phyloP scores from a whole-genome alignment of 2,797 vertebrate genomes.

The Otolemur crassicaudatus region DNA sequence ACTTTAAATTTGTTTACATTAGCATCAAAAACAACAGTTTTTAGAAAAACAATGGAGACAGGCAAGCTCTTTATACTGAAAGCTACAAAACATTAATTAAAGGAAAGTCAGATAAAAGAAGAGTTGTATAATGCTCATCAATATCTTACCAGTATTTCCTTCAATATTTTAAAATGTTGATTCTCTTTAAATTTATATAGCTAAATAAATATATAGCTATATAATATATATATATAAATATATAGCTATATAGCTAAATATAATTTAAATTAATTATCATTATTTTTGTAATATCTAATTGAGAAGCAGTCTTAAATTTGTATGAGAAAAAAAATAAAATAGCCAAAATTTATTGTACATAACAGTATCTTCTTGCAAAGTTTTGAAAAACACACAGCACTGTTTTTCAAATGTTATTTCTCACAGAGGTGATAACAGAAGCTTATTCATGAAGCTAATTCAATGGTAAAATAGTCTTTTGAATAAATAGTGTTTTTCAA shows the following conservation, averaged over 20 bases:
- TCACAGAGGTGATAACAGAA: neutral
- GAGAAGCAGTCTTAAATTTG: neutral
- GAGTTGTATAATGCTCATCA: neutral
- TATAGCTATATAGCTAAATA: neutral
- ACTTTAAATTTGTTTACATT: neutral
- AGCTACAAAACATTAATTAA: neutral
- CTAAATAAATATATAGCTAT: no score
- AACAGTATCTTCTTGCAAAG: neutral
- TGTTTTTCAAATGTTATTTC: neutral
- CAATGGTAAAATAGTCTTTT: neutral
- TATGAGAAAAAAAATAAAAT: neutral
- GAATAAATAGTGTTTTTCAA: neutral
- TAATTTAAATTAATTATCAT: neutral
- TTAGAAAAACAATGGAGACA: neutral
- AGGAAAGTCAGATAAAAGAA: neutral
- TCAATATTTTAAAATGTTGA: neutral
- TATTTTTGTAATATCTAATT: neutral
- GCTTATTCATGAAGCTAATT: neutral
- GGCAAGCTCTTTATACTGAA: neutral
- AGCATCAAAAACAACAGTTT: neutral
- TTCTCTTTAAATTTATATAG: neutral
- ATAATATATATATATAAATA: no score
- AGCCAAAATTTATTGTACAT: neutral
- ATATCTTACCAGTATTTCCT: neutral
- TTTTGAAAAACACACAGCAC: neutral